Evolutionary conservation across 2,113 vertebrate species (phyloP), one percentile per base, ranked within the genome.

Genomic region (Etheostoma cragini): DNA sequence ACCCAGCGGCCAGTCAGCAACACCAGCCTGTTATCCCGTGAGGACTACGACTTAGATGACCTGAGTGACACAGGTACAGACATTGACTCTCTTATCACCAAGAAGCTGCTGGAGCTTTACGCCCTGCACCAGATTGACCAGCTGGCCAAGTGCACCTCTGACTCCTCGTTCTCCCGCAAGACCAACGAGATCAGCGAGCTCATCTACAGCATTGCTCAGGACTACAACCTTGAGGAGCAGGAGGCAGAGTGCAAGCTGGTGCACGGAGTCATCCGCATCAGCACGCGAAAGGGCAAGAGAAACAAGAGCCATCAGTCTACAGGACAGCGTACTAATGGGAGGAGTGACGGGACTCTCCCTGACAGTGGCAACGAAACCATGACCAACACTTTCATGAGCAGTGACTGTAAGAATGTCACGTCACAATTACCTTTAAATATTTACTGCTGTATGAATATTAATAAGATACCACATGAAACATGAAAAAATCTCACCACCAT

Each of bases 171-270:
- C 94, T 95, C 98, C 77, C 97, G 97, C 91, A 98, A 98, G 94
- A 99, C 97, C 93, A 98, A 97, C 77, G 98, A 99, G 94, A 99
- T 99, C 94, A 98, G 97, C 0, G 98, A 99, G 91, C 97, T 99
- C 70, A 99, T 99, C 94, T 98, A 96, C 89, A 98, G 96, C 94
- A 98, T 99, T 49, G 98, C 97, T 1, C 98, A 99, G 95, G 96
- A 98, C 94, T 99, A 99, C 94, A 97, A 98, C 94, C 93, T 99
- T 90, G 96, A 99, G 7, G 97, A 98, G 94, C 97, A 98, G 94
- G 98, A 99, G 35, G 98, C 98, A 0, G 98, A 99, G 83, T 99
- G 98, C 89, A 94, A 98, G 75, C 96, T 99, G 86, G 98, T 99
- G 58, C 94, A 97, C 0, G 98, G 98, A 4, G 98, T 99, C 91